Conservation (phyloP, 1,140 invertebrate species). For the Gryllus bimaculatus region DNA sequence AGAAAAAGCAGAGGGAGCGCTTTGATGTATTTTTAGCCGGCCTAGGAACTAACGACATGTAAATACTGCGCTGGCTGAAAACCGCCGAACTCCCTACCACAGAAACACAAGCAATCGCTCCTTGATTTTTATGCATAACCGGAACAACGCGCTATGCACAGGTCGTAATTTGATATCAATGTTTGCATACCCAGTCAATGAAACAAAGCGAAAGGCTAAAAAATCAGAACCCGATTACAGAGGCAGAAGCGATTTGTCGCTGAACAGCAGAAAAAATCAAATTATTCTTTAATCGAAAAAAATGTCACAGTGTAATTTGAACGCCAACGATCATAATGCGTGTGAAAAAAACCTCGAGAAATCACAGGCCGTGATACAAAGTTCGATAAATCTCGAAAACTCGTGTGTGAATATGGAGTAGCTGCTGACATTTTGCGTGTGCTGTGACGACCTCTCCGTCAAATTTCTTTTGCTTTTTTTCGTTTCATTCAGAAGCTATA, state of each 20-base stretch:
- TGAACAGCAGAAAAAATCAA: neutral
- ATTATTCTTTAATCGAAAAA: neutral
- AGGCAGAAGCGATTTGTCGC: neutral
- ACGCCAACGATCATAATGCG: neutral
- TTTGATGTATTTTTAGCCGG: too few species aligned
- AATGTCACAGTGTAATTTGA: neutral
- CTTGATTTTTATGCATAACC: too few species aligned
- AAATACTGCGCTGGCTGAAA: too few species aligned
- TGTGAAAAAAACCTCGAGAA: neutral
- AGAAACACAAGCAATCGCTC: too few species aligned
- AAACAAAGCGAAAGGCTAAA: neutral
- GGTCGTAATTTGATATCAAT: neutral
- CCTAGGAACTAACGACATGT: too few species aligned
- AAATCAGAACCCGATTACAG: neutral
- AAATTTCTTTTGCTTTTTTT: neutral
- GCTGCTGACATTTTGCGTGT: neutral
- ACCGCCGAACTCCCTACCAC: too few species aligned
- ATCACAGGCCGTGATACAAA: neutral
- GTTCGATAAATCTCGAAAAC: slow-evolving; percentile 4
- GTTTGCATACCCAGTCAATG: neutral
- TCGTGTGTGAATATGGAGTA: neutral
- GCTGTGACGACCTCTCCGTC: neutral
- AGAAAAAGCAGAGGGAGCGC: too few species aligned
- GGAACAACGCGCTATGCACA: too few species aligned
- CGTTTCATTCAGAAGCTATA: too few species aligned